Percentiles rank a stretch among this genome's conserved stretches.
These are phyloP conservation scores for Chaetogeoica ovagalla DNA, from an alignment of 2,888 invertebrate genomes.

Conservation along the genomic window DNA sequence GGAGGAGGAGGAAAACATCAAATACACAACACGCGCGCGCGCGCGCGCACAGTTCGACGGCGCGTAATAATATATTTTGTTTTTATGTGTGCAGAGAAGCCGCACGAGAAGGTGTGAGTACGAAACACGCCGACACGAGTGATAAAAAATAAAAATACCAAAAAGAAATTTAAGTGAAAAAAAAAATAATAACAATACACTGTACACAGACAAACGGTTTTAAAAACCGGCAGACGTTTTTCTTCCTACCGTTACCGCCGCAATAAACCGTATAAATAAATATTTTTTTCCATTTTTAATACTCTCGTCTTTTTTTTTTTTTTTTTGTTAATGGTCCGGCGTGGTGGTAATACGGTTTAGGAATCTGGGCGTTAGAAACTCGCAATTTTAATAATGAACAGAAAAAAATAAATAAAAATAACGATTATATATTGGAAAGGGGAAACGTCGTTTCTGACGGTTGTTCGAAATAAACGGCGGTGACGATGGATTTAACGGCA, in stretches of 20 bases:
- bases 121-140: background rate
- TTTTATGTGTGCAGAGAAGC: background rate
- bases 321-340: background rate
- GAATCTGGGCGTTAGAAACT: background rate
- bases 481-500: too few species aligned
- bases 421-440: background rate
- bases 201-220: background rate
- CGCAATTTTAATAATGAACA: background rate
- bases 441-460: background rate
- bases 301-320: background rate
- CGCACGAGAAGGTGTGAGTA: background rate
- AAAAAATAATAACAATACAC: background rate
- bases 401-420: background rate
- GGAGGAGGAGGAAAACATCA: background rate
- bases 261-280: constrained; percentile 21
- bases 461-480: too few species aligned
- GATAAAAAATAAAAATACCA: background rate
- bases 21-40: background rate
- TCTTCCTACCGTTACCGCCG: background rate
- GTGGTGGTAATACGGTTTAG: too few species aligned
- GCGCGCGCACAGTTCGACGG: background rate
- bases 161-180: background rate
- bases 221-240: background rate
- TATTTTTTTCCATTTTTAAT: background rate
- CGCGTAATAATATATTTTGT: background rate